A percentile compares a stretch with the other conserved stretches of the same genome.
These are phyloP conservation scores for Halcyon leucocephala DNA, from an alignment of 2,797 vertebrate species.

Conservation along the genomic window DNA sequence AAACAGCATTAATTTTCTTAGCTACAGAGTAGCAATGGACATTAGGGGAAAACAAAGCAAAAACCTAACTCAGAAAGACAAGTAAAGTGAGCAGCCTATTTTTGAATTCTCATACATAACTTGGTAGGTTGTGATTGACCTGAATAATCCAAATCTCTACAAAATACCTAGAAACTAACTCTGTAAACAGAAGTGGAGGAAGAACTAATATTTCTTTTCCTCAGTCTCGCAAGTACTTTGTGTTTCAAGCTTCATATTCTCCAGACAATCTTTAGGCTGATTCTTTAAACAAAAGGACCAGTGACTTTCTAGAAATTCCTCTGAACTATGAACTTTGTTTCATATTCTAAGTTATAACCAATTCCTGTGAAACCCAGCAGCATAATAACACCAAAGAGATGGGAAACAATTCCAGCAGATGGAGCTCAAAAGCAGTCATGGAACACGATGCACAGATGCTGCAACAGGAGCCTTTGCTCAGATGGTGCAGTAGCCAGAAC, in stretches of 20 bases:
- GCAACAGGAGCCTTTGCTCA: not conserved
- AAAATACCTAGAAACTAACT: not conserved
- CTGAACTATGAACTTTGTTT: not conserved
- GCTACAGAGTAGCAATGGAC: not conserved
- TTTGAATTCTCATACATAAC: slow-evolving; percentile 21
- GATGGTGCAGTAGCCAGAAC: not conserved
- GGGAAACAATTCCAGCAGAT: slow-evolving; percentile 60
- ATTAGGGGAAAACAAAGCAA: slow-evolving; percentile 1
- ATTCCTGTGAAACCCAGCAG: not conserved
- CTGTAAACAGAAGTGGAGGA: not conserved
- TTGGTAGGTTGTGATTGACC: not conserved
- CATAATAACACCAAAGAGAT: not conserved
- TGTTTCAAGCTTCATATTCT: not conserved
- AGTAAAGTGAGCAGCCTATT: not conserved
- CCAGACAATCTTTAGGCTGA: not conserved
- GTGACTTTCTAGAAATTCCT: slow-evolving; percentile 11
- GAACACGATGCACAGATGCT: not conserved
- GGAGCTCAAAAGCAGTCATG: slow-evolving; percentile 67
- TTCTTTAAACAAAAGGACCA: not conserved
- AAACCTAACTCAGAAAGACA: slow-evolving; percentile 28
- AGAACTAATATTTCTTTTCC: not conserved
- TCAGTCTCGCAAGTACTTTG: not conserved
- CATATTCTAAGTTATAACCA: not conserved
- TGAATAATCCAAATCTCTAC: not conserved
- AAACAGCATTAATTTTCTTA: slow-evolving; percentile 13